Evolutionary conservation across 2,888 invertebrate genomes (phyloP), one percentile per base, ranked within the genome.

Genomic region (Lasioglossum malachurum): DNA sequence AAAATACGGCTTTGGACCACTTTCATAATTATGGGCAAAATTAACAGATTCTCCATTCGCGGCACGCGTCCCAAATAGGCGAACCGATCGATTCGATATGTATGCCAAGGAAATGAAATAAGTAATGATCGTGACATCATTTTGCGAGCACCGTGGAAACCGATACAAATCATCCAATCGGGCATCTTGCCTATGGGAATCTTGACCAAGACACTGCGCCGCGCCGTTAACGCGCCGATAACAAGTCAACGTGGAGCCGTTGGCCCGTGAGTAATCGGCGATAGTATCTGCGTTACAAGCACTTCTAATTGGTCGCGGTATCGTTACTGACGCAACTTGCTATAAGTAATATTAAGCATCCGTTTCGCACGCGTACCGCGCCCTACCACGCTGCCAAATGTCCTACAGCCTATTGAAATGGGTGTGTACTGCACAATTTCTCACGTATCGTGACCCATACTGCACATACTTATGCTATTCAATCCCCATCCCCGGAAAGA

Each of bases 381-480:
- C 41, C 77, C 57, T 53, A 35, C 74, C 53, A 64, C 31, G 60
- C 16, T 64, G 60, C 78, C 83, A 74, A 84, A 84, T 74, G 84
- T 78, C 35, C 35, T 35, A 35, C 4, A 35, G 35, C 75, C 83
- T 71, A 82, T 88, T 49, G 82, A 88, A 85, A 82, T 87, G 85
- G 87, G 87, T 67, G 87, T 87, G 87, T 82, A 71, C 84, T 46
- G 60, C 64, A 72, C 80, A 82, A 82, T 85, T 82, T 87, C 87
- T 82, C 88, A 84, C 84, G 84, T 84, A 82, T 84, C 80, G 14
- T 23, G 81, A 74, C 78, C 53, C 84, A 27, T 77, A 69, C 72
- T 23, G 27, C 35, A 14, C 46, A 16, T 38, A n/a, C 49, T 78
- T 67, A 75, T 79, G 77, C 73, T 38, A 23, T 23, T n/a, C 12